These are phyloP conservation scores for Atherinosoma microstoma DNA, from an alignment of 2,797 vertebrate species.

Conservation along the genomic window DNA sequence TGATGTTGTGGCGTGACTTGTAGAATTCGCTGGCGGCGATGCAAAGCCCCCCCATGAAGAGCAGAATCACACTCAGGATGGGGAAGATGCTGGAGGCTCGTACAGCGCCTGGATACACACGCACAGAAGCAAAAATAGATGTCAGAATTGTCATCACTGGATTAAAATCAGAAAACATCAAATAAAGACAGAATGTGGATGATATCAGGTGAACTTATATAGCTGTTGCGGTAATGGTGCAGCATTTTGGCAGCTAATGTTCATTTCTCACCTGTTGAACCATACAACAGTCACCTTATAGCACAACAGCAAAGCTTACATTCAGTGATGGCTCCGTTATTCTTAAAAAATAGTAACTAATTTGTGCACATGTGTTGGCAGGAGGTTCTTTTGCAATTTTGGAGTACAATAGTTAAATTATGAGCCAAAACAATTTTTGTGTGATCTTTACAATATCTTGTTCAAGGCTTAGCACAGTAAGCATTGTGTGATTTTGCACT, in stretches of 20 bases:
- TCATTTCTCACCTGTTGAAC: background rate
- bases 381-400: no score
- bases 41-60: slow-evolving; percentile 98
- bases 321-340: background rate
- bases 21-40: slow-evolving; percentile 98
- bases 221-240: background rate
- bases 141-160: slow-evolving; percentile 8
- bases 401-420: background rate
- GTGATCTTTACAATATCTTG: background rate
- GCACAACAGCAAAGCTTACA: background rate
- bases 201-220: background rate
- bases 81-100: slow-evolving; percentile 98
- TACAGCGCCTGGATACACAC: slow-evolving; percentile 87
- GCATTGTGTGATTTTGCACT: background rate
- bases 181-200: background rate
- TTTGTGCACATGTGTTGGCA: background rate
- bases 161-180: background rate
- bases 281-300: background rate
- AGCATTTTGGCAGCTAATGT: background rate
- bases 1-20: slow-evolving; percentile 98
- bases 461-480: background rate
- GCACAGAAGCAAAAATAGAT: slow-evolving; percentile 18
- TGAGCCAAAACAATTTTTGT: background rate
- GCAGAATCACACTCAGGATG: slow-evolving; percentile 96
- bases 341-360: background rate